phyloP scores from a whole-genome alignment of 2,113 vertebrate genomes.

The Elephas maximus region DNA sequence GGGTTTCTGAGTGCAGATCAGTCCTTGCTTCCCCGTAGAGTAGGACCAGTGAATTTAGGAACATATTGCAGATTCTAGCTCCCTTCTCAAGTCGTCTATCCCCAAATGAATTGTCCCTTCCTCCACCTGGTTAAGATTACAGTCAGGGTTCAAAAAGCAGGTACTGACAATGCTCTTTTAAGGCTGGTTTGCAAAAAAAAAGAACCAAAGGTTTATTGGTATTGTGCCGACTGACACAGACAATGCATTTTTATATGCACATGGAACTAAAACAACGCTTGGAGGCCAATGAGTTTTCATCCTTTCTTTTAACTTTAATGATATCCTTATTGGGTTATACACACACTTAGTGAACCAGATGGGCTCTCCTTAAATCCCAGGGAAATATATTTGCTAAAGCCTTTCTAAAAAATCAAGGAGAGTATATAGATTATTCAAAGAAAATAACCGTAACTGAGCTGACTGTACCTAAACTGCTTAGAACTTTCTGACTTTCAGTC shows the following conservation, averaged over 20 bases:
- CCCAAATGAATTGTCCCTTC: neutral
- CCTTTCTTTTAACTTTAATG: slow-evolving; percentile 64
- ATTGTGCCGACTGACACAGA: neutral
- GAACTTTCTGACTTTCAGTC: neutral
- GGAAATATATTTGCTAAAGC: neutral
- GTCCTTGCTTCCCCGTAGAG: neutral
- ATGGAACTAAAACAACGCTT: slow-evolving; percentile 49
- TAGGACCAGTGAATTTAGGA: neutral
- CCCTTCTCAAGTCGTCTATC: neutral
- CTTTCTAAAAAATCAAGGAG: slow-evolving; percentile 57
- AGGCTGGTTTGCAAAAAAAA: slow-evolving; percentile 47
- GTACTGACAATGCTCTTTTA: slow-evolving; percentile 35
- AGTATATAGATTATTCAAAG: slow-evolving; percentile 43
- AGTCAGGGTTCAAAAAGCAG: neutral
- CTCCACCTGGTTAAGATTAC: slow-evolving; percentile 12
- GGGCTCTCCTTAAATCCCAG: neutral
- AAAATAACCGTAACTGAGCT: slow-evolving; percentile 33
- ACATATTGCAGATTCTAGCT: neutral
- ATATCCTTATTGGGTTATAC: slow-evolving; percentile 48
- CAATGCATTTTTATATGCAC: slow-evolving; percentile 3
- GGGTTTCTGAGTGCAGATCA: neutral
- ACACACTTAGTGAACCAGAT: slow-evolving; percentile 62
- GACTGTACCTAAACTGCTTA: neutral
- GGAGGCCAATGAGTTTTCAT: slow-evolving; percentile 56
- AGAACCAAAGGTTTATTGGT: slow-evolving; percentile 40